Percentiles rank a stretch among this genome's conserved stretches.
These are phyloP conservation scores for Rhagonycha fulva DNA, from an alignment of 2,888 invertebrate genomes.

Conservation along the genomic window DNA sequence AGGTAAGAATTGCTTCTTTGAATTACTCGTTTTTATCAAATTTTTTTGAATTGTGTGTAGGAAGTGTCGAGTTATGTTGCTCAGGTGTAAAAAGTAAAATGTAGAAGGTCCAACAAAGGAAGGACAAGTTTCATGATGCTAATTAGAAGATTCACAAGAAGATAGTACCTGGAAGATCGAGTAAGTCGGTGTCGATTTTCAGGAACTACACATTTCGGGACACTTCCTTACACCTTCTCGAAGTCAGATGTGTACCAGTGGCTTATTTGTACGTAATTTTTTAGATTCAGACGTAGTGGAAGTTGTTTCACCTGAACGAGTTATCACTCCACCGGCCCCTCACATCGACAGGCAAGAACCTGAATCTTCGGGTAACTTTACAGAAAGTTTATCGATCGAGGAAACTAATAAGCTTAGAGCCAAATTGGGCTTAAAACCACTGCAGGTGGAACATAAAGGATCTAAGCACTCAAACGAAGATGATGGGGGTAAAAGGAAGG, in stretches of 20 bases:
- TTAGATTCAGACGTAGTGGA: constrained; percentile 50
- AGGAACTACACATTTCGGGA: neutral
- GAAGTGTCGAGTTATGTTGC: neutral
- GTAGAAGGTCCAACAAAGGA: neutral
- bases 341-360: constrained; percentile 35
- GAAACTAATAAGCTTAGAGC: constrained; percentile 89
- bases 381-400: constrained; percentile 72
- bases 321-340: constrained; percentile 49
- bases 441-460: constrained; percentile 66
- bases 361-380: constrained; percentile 50
- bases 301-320: constrained; percentile 39
- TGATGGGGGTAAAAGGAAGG: constrained; percentile 52
- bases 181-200: neutral
- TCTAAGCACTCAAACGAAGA: constrained; percentile 56
- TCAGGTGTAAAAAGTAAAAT: neutral
- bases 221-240: neutral
- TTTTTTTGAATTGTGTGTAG: neutral
- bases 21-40: constrained; percentile 3
- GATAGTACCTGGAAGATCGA: neutral
- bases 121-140: neutral
- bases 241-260: neutral
- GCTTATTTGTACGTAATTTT: neutral
- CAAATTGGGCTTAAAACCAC: constrained; percentile 91
- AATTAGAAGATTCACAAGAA: neutral
- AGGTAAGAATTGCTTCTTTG: constrained; percentile 57